Evolutionary conservation across 2,888 invertebrate genomes (phyloP), one percentile per base, ranked within the genome.

Genomic region (Achlya flavicornis): DNA sequence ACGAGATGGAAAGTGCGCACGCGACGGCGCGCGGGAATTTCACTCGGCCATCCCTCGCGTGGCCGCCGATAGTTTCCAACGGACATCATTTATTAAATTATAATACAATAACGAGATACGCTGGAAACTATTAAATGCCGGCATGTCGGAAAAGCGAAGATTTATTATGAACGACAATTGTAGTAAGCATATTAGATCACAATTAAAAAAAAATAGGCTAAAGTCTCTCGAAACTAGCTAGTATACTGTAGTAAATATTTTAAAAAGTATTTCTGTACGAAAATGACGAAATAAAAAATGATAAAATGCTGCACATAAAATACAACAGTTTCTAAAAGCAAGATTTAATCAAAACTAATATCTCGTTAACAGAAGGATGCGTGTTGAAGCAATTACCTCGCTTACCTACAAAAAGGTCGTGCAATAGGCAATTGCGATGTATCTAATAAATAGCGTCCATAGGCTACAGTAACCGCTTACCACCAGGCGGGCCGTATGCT

Each of bases 1-100:
- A 77, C 81, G 89, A 91, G 90, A 91, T 87, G 89, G 90, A 91
- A 90, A 90, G 90, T 90, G 80, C 71, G 78, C 91, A 88, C 86
- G 88, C 87, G 75, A 85, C 74, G 69, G 3, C 7, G 38, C 65
- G 69, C 58, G 63, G 64, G 75, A 80, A 81, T 88, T 88, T 85
- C 87, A 84, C 86, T 86, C 78, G 71, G 43, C 75, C 68, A 32
- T 16, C 64, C 68, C 68, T 76, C 75, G 81, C 82, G 79, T 84
- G 83, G 76, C 65, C 67, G 64, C 66, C 64, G 65, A 68, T 64
- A 64, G 66, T 76, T 79, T 83, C 80, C 77, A 77, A 65, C 66
- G 63, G 68, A 72, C 66, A 62, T 68, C 48, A 58, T 57, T 65
- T 43, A 43, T 41, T 41, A 19, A 33, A 43, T 41, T 60, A 46